phyloP scores from a whole-genome alignment of 2,113 vertebrate species.

The Strix aluco region DNA sequence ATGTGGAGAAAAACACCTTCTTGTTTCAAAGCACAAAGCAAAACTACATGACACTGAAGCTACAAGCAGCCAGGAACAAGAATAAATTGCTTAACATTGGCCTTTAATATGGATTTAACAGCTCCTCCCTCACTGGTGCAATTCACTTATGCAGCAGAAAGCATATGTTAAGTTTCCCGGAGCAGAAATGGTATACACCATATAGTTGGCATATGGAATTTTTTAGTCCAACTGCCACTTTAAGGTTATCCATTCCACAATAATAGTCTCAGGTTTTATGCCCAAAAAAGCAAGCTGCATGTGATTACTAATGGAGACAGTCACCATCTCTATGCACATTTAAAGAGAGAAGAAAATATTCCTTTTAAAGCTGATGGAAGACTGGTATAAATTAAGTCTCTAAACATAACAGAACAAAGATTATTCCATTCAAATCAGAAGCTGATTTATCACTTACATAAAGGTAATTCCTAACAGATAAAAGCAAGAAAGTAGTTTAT shows the following conservation, averaged over 20 bases:
- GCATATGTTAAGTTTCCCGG: background rate
- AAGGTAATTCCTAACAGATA: background rate
- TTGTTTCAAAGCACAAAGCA: background rate
- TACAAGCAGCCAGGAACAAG: background rate
- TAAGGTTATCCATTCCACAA: background rate
- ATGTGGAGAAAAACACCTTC: background rate
- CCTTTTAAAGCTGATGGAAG: background rate
- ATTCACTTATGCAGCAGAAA: background rate
- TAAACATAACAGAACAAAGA: background rate
- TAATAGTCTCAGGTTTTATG: background rate
- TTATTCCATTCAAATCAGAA: background rate
- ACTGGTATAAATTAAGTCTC: conserved; percentile 5
- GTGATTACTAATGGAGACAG: background rate
- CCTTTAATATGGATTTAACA: background rate
- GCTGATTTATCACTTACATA: conserved; percentile 11
- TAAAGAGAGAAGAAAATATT: conserved; percentile 19
- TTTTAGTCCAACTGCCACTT: background rate
- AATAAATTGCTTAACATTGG: background rate
- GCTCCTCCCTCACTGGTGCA: background rate
- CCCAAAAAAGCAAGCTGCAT: background rate
- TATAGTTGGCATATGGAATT: background rate
- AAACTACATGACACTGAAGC: background rate
- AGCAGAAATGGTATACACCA: background rate
- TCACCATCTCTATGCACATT: background rate
- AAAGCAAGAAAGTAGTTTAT: background rate